Evolutionary conservation across 2,888 invertebrate genomes (phyloP).

Genomic region (Zaprionus lineosus): DNA sequence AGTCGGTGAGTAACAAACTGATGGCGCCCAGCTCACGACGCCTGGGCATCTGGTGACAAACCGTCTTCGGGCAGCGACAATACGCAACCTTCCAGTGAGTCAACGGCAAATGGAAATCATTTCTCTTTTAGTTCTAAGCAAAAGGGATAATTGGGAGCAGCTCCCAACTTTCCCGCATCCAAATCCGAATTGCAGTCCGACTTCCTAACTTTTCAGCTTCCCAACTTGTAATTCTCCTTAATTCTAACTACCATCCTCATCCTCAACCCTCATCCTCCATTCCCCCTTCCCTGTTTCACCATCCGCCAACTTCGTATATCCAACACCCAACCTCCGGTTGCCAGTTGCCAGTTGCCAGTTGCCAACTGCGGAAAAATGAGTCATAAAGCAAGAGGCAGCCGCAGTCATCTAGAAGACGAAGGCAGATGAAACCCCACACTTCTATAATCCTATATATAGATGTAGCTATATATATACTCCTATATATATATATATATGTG

Average conservation of each 20-base stretch:
- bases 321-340: constrained; percentile 2
- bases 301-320: too few species aligned
- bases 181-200: too few species aligned
- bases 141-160: neutral
- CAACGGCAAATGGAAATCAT: constrained; percentile 11
- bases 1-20: constrained; percentile 63
- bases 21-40: constrained; percentile 67
- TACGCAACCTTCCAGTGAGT: constrained; percentile 80
- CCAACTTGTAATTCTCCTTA: too few species aligned
- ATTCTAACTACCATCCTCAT: too few species aligned
- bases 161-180: neutral
- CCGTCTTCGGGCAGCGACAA: constrained; percentile 79
- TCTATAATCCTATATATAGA: constrained; percentile 1
- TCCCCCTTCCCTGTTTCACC: too few species aligned
- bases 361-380: constrained; percentile 41
- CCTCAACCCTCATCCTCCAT: too few species aligned
- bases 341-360: constrained; percentile 26
- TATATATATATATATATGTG: neutral
- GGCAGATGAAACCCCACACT: too few species aligned
- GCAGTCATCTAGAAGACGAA: constrained; percentile 19
- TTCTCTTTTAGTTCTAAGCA: constrained; percentile 36
- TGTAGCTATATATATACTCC: too few species aligned
- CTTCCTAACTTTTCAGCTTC: too few species aligned
- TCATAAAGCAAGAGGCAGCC: constrained; percentile 32
- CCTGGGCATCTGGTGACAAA: constrained; percentile 82